Evolutionary conservation across 2,888 invertebrate species (phyloP).

Genomic region (Geophilus truncorum): DNA sequence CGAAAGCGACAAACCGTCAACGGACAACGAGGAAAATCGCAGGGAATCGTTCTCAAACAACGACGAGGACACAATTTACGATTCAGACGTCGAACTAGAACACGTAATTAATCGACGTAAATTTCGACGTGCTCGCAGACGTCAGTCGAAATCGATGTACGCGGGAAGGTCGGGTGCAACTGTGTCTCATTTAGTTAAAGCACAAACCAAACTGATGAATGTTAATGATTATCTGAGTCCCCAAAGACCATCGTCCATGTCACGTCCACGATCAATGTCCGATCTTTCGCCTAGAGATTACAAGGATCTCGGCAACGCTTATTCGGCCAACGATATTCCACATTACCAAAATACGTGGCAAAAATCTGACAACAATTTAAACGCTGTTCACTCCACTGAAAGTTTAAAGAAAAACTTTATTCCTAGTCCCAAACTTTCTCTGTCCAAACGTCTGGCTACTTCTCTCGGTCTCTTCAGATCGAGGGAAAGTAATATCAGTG

Average conservation of each 20-base stretch:
- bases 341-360: background rate
- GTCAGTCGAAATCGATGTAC: background rate
- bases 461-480: background rate
- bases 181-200: background rate
- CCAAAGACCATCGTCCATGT: background rate
- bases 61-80: background rate
- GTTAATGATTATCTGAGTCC: background rate
- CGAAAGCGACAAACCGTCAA: background rate
- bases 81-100: slow-evolving; percentile 1
- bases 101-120: background rate
- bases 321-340: background rate
- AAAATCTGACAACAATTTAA: background rate
- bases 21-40: background rate
- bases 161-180: background rate
- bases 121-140: background rate
- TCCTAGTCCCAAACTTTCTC: background rate
- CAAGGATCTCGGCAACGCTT: background rate
- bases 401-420: background rate
- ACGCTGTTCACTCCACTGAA: background rate
- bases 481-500: background rate
- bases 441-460: background rate
- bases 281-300: background rate
- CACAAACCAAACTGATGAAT: background rate
- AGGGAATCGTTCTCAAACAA: background rate
- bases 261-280: background rate